Evolutionary conservation across 2,888 invertebrate genomes (phyloP), one percentile per base, ranked within the genome.

Genomic region (Apantesis nais): DNA sequence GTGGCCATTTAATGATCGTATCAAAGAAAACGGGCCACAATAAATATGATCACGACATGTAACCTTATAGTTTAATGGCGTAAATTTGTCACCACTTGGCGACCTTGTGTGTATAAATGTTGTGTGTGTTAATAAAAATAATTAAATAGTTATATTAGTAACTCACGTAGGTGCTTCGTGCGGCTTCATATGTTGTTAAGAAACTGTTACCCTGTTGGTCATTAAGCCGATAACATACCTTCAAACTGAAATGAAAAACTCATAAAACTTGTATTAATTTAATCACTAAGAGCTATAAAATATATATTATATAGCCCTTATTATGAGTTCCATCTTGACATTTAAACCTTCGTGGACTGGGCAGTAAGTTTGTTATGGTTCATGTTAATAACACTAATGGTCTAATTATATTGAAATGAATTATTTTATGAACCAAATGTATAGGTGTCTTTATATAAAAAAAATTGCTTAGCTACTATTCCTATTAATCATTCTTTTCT

Each of bases 21-120:
- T 92, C 89, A 87, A 83, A 85, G 81, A 83, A 85, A 85, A 62
- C 85, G 84, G 87, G 87, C 83, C 87, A 86, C 84, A 83, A 87
- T 92, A 90, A 91, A 91, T 91, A 90, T 85, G 88, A 92, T 88
- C 90, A 83, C 80, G 85, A 86, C 86, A 88, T 88, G 87, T 88
- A 82, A 77, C 81, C 80, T 81, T 79, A 77, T 78, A 78, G 73
- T 82, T 84, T 83, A 83, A 84, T 80, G 76, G 80, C 73, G 79
- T 78, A 78, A 62, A 85, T 85, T 84, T 86, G 83, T 85, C 85
- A 86, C 75, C 77, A 76, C 72, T 76, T 69, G 48, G 25, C 68
- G 76, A 78, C 85, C 81, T 85, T 80, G 75, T 65, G 44, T 74
- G 64, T 77, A 63, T 74, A 72, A 68, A 72, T 74, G 66, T 68